Evolutionary conservation across 2,113 vertebrate genomes (phyloP), one percentile per base, ranked within the genome.

Genomic region (Hippotragus niger): DNA sequence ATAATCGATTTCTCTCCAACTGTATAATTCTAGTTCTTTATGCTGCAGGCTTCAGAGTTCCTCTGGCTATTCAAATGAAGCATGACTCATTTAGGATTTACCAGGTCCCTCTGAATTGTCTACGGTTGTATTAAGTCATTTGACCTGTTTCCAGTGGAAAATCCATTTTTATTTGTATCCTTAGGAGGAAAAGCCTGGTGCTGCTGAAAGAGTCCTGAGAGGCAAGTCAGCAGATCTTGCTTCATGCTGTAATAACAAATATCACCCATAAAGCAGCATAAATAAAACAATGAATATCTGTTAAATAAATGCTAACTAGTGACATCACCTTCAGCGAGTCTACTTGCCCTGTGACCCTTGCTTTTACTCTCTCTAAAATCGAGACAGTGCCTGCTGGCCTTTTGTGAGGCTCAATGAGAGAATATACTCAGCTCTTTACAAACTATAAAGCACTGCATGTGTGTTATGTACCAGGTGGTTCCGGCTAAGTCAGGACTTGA

Each of bases 111-210:
- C 57, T 83, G 62, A 84, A 93, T 91, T 93, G 36, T 96, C 57
- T 88, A 5, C 8, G 58, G 43, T n/a, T 89, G 6, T 86, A 95
- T 88, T 80, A 96, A 98, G 93, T 95, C 93, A 36, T 94, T 96
- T 95, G 92, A 91, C 94, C 71, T 62, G 47, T 52, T 94, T 94
- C 36, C n/a, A 91, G 58, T 33, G 86, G 88, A 81, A 97, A 94
- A 96, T 92, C 86, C 93, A 95, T 97, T 95, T 97, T 92, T 89
- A 98, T 95, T 91, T 96, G 67, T 71, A 74, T 90, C 82, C 82
- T 82, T 85, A 31, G 55, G 43, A 88, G 55, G 88, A 89, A 92
- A 33, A 86, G 62, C 55, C 83, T 80, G 15, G 67, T 81, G 55
- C 6, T 9, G 27, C 94, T 92, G 67, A 82, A 74, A 92, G 62